Evolutionary conservation across 1,140 invertebrate species (phyloP).

Genomic region (Dreissena polymorpha): DNA sequence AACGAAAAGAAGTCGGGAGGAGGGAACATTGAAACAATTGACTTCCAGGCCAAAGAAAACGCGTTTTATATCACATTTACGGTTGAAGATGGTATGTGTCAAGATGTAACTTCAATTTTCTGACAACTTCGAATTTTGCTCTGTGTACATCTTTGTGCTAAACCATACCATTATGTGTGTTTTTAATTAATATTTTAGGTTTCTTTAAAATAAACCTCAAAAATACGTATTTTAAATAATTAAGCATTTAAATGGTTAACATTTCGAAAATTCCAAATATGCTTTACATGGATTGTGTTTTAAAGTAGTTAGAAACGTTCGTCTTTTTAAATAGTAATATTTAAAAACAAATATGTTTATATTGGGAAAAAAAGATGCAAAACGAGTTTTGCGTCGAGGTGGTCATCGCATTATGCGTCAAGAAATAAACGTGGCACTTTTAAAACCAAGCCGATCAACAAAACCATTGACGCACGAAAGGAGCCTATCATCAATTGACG

Average conservation of each 20-base stretch:
- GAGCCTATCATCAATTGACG: too few species aligned
- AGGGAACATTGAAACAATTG: not conserved
- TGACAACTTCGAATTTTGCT: not conserved
- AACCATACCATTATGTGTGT: too few species aligned
- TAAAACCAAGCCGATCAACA: constrained; percentile 4
- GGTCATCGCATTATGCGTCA: not conserved
- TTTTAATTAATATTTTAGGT: too few species aligned
- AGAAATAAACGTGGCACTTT: not conserved
- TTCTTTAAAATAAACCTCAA: not conserved
- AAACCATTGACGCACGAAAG: too few species aligned
- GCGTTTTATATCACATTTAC: not conserved
- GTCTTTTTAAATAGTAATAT: not conserved
- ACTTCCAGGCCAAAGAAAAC: not conserved
- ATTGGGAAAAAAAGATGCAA: not conserved
- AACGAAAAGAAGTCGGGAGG: not conserved
- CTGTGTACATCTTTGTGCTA: too few species aligned
- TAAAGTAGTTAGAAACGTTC: not conserved
- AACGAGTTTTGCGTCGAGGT: not conserved
- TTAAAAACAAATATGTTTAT: not conserved
- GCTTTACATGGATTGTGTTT: not conserved
- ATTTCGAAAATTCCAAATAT: not conserved
- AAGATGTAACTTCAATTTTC: not conserved
- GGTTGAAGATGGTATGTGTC: not conserved
- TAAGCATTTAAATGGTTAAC: not conserved
- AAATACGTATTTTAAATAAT: not conserved